Conservation (phyloP, 2,797 vertebrate species). For the Arremon brunneinucha region DNA sequence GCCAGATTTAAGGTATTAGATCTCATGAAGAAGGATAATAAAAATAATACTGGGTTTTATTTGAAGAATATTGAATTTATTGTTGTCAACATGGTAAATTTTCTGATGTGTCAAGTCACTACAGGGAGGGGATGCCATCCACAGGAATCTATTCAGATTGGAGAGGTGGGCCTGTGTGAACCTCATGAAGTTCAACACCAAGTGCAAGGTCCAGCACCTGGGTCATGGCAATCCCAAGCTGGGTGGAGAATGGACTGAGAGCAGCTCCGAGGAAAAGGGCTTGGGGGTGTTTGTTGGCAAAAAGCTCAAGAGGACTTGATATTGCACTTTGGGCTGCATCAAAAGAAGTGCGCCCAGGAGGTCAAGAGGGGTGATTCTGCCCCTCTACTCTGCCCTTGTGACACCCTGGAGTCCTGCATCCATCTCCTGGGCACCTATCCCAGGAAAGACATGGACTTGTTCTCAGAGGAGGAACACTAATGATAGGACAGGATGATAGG, state of each 20-base stretch:
- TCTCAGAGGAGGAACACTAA: background rate
- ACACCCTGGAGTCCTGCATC: background rate
- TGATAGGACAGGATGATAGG: background rate
- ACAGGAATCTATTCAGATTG: background rate
- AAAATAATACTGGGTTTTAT: background rate
- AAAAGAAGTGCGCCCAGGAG: background rate
- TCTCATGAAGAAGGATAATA: background rate
- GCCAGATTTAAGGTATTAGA: background rate
- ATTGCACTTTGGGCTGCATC: background rate
- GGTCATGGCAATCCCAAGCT: background rate
- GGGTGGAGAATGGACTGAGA: background rate
- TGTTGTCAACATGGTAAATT: background rate
- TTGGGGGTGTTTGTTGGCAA: rapidly evolving
- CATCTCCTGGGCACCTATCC: too few relatives aligned
- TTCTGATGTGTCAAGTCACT: background rate
- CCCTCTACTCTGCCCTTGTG: background rate
- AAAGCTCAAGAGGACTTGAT: background rate
- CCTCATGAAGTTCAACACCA: background rate
- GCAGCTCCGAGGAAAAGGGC: background rate
- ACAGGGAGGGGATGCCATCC: background rate
- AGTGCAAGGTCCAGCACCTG: background rate
- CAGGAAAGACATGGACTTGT: background rate
- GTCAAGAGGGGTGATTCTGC: background rate
- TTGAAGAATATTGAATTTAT: background rate
- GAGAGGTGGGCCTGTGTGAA: background rate